A percentile compares a stretch with the other conserved stretches of the same genome.
Evolutionary conservation across 1,140 invertebrate genomes (phyloP).

Genomic region (Ips typographus): DNA sequence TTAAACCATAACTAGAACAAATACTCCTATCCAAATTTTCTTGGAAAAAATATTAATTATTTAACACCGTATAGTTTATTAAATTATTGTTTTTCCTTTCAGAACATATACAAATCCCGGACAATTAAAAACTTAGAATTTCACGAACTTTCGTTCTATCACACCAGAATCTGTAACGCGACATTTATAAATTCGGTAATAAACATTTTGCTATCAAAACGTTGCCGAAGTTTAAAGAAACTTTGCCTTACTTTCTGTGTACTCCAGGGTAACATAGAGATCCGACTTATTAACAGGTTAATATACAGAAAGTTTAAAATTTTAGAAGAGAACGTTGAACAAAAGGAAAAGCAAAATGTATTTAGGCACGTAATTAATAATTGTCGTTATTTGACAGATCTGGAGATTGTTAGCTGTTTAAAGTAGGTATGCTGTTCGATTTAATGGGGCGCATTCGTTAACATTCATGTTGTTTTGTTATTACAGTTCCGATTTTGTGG

Average conservation of each 20-base stretch:
- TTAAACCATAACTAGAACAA: not conserved
- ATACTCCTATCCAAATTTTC: too few relatives aligned
- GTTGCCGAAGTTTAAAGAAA: slow-evolving; percentile 29
- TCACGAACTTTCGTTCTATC: slow-evolving; percentile 31
- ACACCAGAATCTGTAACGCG: slow-evolving; percentile 27
- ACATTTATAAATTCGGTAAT: slow-evolving; percentile 31
- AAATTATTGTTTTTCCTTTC: slow-evolving; percentile 17
- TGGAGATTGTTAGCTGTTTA: slow-evolving; percentile 25
- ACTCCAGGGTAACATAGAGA: slow-evolving; percentile 36
- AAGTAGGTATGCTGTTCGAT: slow-evolving; percentile 27
- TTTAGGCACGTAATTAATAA: slow-evolving; percentile 34
- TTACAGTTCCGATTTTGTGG: slow-evolving; percentile 19
- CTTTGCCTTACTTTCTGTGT: slow-evolving; percentile 28
- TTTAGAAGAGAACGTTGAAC: slow-evolving; percentile 31
- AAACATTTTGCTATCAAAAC: slow-evolving; percentile 34
- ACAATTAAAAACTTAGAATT: slow-evolving; percentile 29
- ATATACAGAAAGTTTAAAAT: slow-evolving; percentile 36
- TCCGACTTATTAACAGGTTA: slow-evolving; percentile 28
- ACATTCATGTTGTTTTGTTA: not conserved
- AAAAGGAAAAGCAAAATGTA: slow-evolving; percentile 31
- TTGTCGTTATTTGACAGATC: slow-evolving; percentile 23
- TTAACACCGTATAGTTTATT: too few relatives aligned
- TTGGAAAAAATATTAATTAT: too few relatives aligned
- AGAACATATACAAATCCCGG: slow-evolving; percentile 21
- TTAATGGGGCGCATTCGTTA: not conserved